Base-by-base conservation (phyloP, 2,797 vertebrate genomes). In the Limnodromus scolopaceus region DNA sequence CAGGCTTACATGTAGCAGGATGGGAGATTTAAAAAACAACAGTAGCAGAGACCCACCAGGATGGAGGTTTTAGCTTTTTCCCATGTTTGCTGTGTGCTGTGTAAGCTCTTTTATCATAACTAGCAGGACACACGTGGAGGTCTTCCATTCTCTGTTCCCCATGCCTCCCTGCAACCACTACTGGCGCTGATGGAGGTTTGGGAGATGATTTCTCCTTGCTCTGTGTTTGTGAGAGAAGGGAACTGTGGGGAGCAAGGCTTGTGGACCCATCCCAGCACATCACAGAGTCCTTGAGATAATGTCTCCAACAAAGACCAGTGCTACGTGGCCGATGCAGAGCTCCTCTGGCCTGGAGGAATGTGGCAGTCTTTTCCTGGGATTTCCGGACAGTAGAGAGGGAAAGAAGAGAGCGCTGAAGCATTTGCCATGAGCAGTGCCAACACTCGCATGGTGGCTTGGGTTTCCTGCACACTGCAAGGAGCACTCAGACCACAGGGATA, bases 401-500 rank as follows among this genome's bases (percentile, higher is more conserved):
- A 80, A 46, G 20, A 80, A 54, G 18, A 69, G 43, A 49, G 11
- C 0, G 1, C 23, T 17, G 57, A 72, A 57, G 28, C 9, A 30
- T 69, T 72, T 90, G 4, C 23, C 5, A 6, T 18, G 60, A 54
- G 13, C 48, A 23, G 3, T 41, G 23, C 16, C 55, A 80, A 20
- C 11, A 51, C 46, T 74, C 15, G 16, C 6, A 57, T 25, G 5
- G 6, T 28, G 13, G 5, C 23, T 51, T 54, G 34, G 15, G 32
- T 15, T 72, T 46, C 15, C 68, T 46, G 22, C 17, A 15, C 28
- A 13, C 20, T 70, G 30, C 16, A 79, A 87, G 16, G 11, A 60
- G 14, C 38, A 46, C 11, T 49, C 27, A 24, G 32, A 23, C 13
- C 1, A 0, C 45, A 65, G 45, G 24, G 22, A 30, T 0, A 0